Base-by-base conservation (phyloP, 2,888 invertebrate species). In the Allolobophora icterica region DNA sequence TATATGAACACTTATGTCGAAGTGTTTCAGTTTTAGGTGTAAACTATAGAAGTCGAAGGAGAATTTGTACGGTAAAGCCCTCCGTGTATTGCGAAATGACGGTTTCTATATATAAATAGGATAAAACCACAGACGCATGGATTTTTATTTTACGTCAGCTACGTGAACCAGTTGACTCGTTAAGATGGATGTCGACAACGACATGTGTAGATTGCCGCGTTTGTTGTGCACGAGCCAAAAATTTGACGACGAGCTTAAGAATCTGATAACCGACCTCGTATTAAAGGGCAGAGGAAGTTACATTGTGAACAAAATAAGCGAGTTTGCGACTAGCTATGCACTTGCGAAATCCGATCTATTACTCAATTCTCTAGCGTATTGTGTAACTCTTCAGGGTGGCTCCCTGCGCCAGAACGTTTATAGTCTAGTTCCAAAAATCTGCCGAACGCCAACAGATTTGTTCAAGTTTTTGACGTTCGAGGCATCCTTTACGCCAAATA, bases 391-490 rank as follows among this genome's bases (percentile, higher is more conserved):
- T 87, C 30, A 34, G 38, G 87, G 15, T 34, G 87, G 87, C 34
- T 0, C 30, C 15, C 35, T 87, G 34, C 34, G 87, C 34, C 87
- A 35, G 87, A 35, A 21, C 38, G 35, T 87, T 34, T 87, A 87
- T 33, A 33, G 24, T 38, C 87, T 87, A 17, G 35, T 87, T 24
- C 87, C 38, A 34, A 87, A 15, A 33, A 87, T 87, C 87, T 87
- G 87, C 38, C 87, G 87, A 38, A 87, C 38, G 21, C 87, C 87
- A 34, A 35, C 87, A 38, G 87, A 87, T 87, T 87, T 87, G 87
- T 87, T 87, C 24, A 87, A 87, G 34, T 87, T 35, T 87, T 34
- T 87, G 19, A 87, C 87, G 3, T 87, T 87, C 19, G 87, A 87
- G 24, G 4, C 87, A 21, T 30, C 35, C 34, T 87, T 87, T 35